phyloP scores from a whole-genome alignment of 2,113 vertebrate species.

The Oenanthe oenanthe region DNA sequence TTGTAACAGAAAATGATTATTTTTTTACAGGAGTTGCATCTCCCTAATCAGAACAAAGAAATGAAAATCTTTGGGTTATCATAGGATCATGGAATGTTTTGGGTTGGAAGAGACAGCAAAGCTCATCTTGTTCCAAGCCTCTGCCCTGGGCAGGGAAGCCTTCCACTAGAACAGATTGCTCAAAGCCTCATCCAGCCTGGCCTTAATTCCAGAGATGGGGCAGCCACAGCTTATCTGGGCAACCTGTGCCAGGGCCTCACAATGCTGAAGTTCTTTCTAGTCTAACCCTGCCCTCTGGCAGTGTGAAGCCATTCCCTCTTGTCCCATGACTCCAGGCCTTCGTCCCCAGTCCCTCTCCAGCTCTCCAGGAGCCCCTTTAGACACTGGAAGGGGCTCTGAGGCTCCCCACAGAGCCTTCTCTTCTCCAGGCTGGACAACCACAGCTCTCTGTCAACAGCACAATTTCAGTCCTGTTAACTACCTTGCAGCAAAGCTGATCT shows the following conservation, averaged over 20 bases:
- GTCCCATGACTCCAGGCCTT: neutral
- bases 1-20: neutral
- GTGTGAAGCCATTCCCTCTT: neutral
- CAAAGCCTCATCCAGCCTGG: neutral
- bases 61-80: neutral
- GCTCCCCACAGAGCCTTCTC: neutral
- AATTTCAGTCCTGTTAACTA: slow-evolving; percentile 12
- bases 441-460: neutral
- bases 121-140: neutral
- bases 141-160: neutral
- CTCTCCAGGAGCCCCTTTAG: neutral
- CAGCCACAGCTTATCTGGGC: neutral
- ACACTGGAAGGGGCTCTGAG: neutral
- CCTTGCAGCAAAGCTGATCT: slow-evolving; percentile 88
- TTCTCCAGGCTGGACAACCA: neutral
- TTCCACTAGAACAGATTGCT: neutral
- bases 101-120: neutral
- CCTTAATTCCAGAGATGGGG: neutral
- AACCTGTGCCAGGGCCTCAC: neutral
- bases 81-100: neutral
- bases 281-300: neutral
- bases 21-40: neutral
- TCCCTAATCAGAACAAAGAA: neutral
- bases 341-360: neutral
- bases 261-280: neutral